Conservation (phyloP, 2,797 vertebrate genomes). For the Enteromius mattozi region DNA sequence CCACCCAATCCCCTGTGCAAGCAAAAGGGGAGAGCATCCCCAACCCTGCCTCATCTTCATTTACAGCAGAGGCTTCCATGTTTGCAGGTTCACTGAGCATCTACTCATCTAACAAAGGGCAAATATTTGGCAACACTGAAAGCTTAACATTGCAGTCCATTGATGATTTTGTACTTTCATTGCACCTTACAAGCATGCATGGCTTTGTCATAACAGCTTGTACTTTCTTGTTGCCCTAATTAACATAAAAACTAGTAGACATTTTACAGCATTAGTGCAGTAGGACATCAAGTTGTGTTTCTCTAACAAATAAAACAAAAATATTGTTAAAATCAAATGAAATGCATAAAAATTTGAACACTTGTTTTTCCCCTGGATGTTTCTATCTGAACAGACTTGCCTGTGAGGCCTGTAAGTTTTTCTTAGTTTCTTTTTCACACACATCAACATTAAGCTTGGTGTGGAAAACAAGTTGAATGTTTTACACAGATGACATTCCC, state of each 20-base stretch:
- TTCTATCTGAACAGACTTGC: not conserved
- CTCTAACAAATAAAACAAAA: not conserved
- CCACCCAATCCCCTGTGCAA: slow-evolving; percentile 62
- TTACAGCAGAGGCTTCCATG: slow-evolving; percentile 11
- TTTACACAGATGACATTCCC: slow-evolving; percentile 36
- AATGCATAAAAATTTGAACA: not conserved
- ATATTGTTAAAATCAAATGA: not conserved
- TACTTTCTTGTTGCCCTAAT: not conserved
- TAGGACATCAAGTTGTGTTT: not conserved
- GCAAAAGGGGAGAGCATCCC: slow-evolving; percentile 53
- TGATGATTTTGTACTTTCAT: slow-evolving; percentile 5
- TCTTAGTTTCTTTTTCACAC: slow-evolving; percentile 8
- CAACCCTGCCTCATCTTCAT: slow-evolving; percentile 29
- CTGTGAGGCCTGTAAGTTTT: not conserved
- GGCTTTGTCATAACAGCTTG: not conserved
- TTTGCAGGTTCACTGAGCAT: slow-evolving; percentile 20
- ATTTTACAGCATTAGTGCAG: not conserved
- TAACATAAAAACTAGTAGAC: not conserved
- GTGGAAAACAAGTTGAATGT: slow-evolving; percentile 34
- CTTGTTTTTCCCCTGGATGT: not conserved
- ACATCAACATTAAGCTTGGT: slow-evolving; percentile 16
- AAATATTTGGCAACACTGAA: slow-evolving; percentile 4
- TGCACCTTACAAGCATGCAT: slow-evolving; percentile 16
- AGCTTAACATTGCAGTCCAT: not conserved
- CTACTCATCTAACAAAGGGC: not conserved